Percentiles rank a stretch among this genome's conserved stretches.
phyloP scores from a whole-genome alignment of 2,113 vertebrate species.

The Grammatotria lemairii region DNA sequence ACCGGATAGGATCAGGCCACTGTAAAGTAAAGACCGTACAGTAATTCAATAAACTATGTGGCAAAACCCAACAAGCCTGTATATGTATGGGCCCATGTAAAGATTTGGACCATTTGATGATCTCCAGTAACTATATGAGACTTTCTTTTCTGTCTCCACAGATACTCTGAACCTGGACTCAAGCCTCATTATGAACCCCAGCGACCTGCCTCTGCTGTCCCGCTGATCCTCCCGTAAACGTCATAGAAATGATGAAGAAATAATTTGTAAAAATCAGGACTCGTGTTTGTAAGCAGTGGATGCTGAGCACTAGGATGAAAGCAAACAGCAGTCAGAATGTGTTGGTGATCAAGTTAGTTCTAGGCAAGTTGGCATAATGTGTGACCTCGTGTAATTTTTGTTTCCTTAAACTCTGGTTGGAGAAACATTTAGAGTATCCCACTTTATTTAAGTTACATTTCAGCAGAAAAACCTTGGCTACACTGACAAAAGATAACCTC shows the following conservation, averaged over 20 bases:
- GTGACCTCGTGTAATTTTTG: background rate
- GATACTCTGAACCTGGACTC: constrained; percentile 86
- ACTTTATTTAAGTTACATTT: background rate
- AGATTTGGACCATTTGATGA: background rate
- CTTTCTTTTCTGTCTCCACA: constrained; percentile 32
- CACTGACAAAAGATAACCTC: background rate
- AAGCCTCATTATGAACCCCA: constrained; percentile 81
- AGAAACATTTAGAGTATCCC: background rate
- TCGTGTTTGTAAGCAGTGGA: background rate
- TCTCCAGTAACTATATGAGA: background rate
- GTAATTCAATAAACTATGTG: background rate
- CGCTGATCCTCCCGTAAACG: constrained; percentile 50
- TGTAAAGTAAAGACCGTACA: background rate
- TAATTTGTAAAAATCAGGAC: background rate
- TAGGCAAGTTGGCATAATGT: background rate
- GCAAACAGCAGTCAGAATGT: background rate
- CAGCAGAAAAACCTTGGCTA: background rate
- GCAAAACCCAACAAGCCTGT: background rate
- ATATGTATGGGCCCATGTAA: background rate
- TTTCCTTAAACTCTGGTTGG: background rate
- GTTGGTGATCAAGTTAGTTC: background rate
- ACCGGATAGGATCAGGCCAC: background rate
- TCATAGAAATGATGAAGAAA: background rate
- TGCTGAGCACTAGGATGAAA: background rate
- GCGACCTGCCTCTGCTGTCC: constrained; percentile 77